Base-by-base conservation (phyloP, 2,888 invertebrate species). In the Drosophila kambysellisi region DNA sequence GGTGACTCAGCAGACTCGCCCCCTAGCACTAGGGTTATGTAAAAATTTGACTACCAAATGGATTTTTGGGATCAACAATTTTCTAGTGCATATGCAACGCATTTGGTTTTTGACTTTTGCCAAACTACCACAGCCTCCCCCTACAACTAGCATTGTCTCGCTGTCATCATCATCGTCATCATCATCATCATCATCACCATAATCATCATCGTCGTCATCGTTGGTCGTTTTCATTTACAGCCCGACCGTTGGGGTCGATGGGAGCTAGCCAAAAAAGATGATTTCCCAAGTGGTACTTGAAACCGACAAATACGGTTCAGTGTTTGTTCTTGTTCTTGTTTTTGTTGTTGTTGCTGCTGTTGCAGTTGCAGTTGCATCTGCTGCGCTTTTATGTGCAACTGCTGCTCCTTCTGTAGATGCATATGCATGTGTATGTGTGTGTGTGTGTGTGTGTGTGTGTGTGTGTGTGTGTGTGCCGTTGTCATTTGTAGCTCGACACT, bases 281-380 rank as follows among this genome's bases (percentile, higher is more conserved):
- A 91, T 89, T 89, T 90, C 89, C 89, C 88, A 83, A 88, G 90
- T 82, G 91, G 72, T 81, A 82, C 81, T 89, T 85, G 82, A 82
- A 83, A 82, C 76, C 84, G 75, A 86, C 81, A 89, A 89, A 88
- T 88, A 81, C 79, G 80, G 62, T 73, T 58, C 52, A 70, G 50
- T 70, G 60, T 65, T 65, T 74, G 73, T 51, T 54, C 60, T 53
- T 70, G 68, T 70, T 76, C 70, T 57, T 70, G 51, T 54, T 54
- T 7, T 33, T 35, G 43, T 46, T 46, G 20, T 46, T 70, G 66
- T 62, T 73, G 75, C 52, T 71, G 51, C 37, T 71, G 67, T 56
- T 76, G 71, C 25, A 62, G 66, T 12, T 75, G 73, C 59, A 63
- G 58, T 63, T 79, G 84, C 79, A 87, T 70, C 77, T 82, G 83